These are phyloP conservation scores for Falco berigora DNA, from an alignment of 2,797 vertebrate genomes.

Conservation along the genomic window DNA sequence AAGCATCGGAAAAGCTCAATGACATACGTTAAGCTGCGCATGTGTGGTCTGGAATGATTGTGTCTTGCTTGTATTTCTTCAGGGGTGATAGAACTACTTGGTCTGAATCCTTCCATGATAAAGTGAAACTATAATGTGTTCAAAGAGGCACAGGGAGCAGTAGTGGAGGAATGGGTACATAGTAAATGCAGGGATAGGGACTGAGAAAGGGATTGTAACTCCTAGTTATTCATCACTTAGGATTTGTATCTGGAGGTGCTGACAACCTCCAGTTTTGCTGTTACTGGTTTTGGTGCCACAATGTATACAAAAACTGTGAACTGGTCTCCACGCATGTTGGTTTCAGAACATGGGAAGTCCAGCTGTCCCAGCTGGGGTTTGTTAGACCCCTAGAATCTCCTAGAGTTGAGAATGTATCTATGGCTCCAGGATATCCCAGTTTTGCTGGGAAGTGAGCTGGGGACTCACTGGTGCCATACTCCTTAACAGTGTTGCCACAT, in stretches of 20 bases:
- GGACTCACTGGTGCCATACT: neutral
- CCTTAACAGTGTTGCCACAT: neutral
- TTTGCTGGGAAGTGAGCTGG: neutral
- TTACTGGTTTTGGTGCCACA: neutral
- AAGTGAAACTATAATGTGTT: neutral
- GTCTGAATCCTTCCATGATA: neutral
- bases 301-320: neutral
- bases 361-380: neutral
- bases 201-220: neutral
- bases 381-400: neutral
- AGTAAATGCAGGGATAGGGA: neutral
- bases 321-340: neutral
- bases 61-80: neutral
- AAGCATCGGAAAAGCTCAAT: neutral
- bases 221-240: neutral
- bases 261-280: neutral
- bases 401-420: neutral
- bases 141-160: accelerated
- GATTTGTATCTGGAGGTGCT: neutral
- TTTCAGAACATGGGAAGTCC: neutral
- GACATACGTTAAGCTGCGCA: neutral
- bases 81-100: neutral
- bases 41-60: neutral
- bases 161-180: neutral
- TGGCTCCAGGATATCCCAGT: neutral